phyloP scores from a whole-genome alignment of 2,113 vertebrate species.

The Crypturellus undulatus region DNA sequence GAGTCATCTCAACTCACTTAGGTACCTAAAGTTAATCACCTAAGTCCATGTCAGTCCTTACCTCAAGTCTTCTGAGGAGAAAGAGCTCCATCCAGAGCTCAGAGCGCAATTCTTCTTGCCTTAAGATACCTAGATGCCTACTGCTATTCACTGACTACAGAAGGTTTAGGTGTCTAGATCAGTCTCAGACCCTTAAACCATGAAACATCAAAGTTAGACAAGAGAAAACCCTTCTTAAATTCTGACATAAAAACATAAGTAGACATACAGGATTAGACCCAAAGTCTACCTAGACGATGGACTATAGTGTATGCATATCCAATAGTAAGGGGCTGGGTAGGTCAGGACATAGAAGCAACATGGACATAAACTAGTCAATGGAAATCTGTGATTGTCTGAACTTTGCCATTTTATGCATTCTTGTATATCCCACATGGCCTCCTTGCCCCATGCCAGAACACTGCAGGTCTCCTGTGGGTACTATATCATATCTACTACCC shows the following conservation, averaged over 20 bases:
- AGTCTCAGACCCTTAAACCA: not conserved
- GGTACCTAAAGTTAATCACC: not conserved
- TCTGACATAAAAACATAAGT: not conserved
- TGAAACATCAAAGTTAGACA: not conserved
- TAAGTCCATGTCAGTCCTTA: not conserved
- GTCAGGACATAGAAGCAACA: not conserved
- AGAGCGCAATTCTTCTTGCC: not conserved
- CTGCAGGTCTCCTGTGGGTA: not conserved
- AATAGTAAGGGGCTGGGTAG: not conserved
- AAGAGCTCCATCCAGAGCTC: not conserved
- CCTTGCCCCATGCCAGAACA: not conserved
- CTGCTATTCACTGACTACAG: not conserved
- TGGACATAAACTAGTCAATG: not conserved
- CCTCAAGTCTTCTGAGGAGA: not conserved
- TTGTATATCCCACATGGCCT: not conserved
- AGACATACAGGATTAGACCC: not conserved
- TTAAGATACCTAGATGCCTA: not conserved
- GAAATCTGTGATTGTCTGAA: not conserved
- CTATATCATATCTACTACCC: not conserved
- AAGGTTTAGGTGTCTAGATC: not conserved
- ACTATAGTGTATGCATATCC: rapidly evolving
- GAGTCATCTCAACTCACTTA: not conserved
- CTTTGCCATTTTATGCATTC: not conserved
- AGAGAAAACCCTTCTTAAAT: not conserved
- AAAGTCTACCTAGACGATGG: not conserved